Evolutionary conservation across 1,140 invertebrate species (phyloP).

Genomic region (Trichoplusia ni): DNA sequence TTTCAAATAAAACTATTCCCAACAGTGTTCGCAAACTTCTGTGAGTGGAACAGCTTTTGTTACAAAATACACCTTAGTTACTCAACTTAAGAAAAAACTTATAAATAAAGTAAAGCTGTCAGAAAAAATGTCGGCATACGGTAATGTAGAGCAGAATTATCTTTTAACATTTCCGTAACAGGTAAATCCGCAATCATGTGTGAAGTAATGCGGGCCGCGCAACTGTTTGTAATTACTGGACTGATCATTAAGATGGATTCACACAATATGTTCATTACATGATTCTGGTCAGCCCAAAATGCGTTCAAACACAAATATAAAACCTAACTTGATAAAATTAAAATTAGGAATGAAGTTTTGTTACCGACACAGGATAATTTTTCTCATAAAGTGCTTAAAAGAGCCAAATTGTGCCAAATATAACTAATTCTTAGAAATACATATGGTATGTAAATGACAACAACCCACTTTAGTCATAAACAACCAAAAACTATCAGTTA

Average conservation of each 20-base stretch:
- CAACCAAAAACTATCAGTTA: neutral
- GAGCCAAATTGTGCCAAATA: constrained; percentile 16
- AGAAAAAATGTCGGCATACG: constrained; percentile 45
- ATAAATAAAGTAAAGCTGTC: constrained; percentile 74
- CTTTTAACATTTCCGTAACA: constrained; percentile 4
- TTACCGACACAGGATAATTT: neutral
- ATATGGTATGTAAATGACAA: constrained; percentile 4
- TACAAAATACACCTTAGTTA: constrained; percentile 22
- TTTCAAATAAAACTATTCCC: constrained; percentile 21
- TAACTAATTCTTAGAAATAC: constrained; percentile 9
- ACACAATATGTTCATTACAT: neutral
- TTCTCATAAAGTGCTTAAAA: neutral
- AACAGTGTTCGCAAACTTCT: neutral
- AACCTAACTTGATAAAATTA: constrained; percentile 10
- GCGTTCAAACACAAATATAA: constrained; percentile 9
- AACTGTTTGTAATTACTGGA: constrained; percentile 2
- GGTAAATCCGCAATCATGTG: neutral
- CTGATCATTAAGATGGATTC: neutral
- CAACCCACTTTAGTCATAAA: neutral
- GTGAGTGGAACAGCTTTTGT: neutral
- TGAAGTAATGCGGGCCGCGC: constrained; percentile 2
- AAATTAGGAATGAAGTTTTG: constrained; percentile 16
- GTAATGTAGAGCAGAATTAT: constrained; percentile 8
- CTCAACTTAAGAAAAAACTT: constrained; percentile 47
- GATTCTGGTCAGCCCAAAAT: neutral